A percentile compares a stretch with the other conserved stretches of the same genome.
Evolutionary conservation across 2,797 vertebrate species (phyloP).

Genomic region (Esox masquinongy): DNA sequence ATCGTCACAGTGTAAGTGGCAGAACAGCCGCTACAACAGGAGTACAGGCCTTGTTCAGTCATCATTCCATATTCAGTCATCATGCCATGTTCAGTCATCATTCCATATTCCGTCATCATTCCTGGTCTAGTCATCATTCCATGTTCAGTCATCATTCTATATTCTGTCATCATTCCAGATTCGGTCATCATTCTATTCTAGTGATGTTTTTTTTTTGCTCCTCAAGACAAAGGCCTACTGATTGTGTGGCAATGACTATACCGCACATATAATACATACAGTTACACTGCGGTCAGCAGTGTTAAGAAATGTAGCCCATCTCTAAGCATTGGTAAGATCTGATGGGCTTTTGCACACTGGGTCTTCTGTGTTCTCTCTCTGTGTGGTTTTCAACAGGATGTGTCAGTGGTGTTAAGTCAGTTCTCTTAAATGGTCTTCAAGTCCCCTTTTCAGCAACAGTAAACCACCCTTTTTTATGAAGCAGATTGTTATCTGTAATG

Average conservation of each 20-base stretch:
- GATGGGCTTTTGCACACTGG: neutral
- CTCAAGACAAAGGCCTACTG: too few species aligned
- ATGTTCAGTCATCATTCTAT: too few species aligned
- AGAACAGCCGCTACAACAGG: too few species aligned
- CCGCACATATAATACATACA: neutral
- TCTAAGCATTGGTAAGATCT: neutral
- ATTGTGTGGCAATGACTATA: neutral
- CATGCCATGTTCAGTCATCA: too few species aligned
- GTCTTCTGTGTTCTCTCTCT: neutral
- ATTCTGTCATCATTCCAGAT: too few species aligned
- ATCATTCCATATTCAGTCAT: too few species aligned
- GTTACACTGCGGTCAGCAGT: neutral
- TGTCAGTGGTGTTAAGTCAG: neutral
- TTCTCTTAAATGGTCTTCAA: neutral
- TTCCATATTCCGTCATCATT: too few species aligned
- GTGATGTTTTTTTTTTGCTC: neutral
- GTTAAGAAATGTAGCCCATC: neutral
- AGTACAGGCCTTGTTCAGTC: too few species aligned
- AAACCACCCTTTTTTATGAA: neutral
- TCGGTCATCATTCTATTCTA: too few species aligned
- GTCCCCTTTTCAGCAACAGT: neutral
- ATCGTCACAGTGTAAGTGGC: too few species aligned
- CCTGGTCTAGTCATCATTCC: too few species aligned
- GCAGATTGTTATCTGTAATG: neutral
- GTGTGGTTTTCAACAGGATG: too few species aligned